A percentile compares a stretch with the other conserved stretches of the same genome.
Conservation (phyloP, 1,140 invertebrate species). For the Drosophila arizonae region DNA sequence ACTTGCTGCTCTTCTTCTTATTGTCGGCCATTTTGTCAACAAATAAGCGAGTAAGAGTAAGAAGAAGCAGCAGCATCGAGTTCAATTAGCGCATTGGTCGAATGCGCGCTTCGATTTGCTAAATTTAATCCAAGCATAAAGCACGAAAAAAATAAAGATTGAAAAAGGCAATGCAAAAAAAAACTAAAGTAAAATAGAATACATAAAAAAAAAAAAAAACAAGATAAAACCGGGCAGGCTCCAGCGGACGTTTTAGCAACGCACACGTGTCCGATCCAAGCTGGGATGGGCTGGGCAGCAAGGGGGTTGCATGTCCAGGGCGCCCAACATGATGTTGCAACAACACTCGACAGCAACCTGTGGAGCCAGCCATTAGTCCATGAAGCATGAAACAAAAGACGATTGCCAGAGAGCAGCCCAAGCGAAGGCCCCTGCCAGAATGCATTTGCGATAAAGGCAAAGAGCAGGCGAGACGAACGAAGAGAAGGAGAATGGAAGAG, state of each 20-base stretch:
- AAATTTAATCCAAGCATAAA: conserved; percentile 78
- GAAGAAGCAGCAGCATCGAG: conserved; percentile 35
- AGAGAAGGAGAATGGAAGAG: neutral
- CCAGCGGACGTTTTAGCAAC: conserved; percentile 77
- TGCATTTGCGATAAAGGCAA: conserved; percentile 75
- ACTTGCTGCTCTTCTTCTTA: conserved; percentile 19
- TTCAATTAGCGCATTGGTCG: conserved; percentile 72
- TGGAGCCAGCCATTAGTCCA: conserved; percentile 77
- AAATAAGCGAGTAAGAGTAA: conserved; percentile 18
- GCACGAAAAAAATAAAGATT: conserved; percentile 50
- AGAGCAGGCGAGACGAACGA: neutral
- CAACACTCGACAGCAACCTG: conserved; percentile 75
- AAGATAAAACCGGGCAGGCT: conserved; percentile 22
- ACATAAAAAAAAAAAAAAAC: conserved; percentile 14
- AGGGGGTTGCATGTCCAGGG: conserved; percentile 38
- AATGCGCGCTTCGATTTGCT: conserved; percentile 71
- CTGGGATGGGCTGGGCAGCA: neutral
- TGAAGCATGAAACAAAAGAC: conserved; percentile 75
- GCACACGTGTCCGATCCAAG: conserved; percentile 61
- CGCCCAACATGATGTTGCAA: conserved; percentile 74
- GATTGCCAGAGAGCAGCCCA: conserved; percentile 18
- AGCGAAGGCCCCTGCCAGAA: conserved; percentile 60
- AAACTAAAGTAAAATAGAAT: conserved; percentile 31
- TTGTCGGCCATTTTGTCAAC: conserved; percentile 52
- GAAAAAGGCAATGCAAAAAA: conserved; percentile 7